phyloP scores from a whole-genome alignment of 2,797 vertebrate species.

The Antrozous pallidus region DNA sequence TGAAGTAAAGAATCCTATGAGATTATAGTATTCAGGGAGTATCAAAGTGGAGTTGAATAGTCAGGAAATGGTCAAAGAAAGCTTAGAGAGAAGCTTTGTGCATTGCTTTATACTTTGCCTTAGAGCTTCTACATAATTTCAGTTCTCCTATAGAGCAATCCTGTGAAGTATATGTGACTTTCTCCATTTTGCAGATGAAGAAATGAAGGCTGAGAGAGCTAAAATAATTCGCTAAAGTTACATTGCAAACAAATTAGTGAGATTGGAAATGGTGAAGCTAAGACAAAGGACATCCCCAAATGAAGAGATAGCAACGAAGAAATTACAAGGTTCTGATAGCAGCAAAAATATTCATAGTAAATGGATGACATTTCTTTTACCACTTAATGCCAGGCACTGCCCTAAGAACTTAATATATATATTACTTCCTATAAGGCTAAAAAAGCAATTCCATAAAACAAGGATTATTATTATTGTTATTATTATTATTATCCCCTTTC shows the following conservation, averaged over 20 bases:
- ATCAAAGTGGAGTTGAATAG: background rate
- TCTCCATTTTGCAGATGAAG: background rate
- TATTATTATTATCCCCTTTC: background rate
- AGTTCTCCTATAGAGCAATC: background rate
- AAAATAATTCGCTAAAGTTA: conserved; percentile 28
- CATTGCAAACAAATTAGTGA: background rate
- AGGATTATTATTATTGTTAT: background rate
- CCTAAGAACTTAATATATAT: background rate
- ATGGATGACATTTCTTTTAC: conserved; percentile 20
- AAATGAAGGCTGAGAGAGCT: background rate
- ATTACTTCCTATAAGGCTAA: background rate
- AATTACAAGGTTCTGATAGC: background rate
- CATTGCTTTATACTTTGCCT: background rate
- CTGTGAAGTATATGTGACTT: background rate
- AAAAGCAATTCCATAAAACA: conserved; percentile 3
- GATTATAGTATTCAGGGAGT: background rate
- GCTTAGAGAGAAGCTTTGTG: background rate
- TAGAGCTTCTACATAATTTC: background rate
- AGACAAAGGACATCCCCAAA: background rate
- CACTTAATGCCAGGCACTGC: background rate
- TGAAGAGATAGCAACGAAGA: conserved; percentile 16
- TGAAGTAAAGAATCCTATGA: background rate
- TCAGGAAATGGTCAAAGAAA: background rate
- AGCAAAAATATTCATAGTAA: background rate
- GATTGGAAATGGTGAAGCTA: background rate